These are phyloP conservation scores for Rallus crepitans DNA, from an alignment of 2,797 vertebrate genomes.

Conservation along the genomic window DNA sequence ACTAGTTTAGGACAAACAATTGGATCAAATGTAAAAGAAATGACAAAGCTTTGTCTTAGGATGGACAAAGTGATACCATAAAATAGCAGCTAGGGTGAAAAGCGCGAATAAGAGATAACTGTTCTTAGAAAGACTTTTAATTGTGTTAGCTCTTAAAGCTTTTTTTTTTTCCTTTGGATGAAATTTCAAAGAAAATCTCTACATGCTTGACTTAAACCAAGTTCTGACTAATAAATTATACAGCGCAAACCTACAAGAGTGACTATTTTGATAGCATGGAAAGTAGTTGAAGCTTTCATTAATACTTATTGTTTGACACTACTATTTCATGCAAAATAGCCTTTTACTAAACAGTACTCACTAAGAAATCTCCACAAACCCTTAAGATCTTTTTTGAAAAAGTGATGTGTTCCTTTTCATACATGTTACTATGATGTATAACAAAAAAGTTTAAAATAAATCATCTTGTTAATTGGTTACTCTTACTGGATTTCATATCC, in stretches of 20 bases:
- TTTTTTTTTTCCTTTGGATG: not conserved
- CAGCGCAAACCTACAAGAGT: not conserved
- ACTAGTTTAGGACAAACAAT: not conserved
- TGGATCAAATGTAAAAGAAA: not conserved
- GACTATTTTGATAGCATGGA: not conserved
- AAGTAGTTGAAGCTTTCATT: not conserved
- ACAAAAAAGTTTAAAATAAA: slow-evolving; percentile 8
- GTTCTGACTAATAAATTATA: not conserved
- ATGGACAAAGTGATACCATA: not conserved
- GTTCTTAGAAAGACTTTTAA: not conserved
- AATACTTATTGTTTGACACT: not conserved
- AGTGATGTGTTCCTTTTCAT: not conserved
- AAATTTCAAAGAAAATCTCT: not conserved
- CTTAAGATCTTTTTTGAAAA: not conserved
- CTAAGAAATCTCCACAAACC: not conserved
- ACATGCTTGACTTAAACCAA: not conserved
- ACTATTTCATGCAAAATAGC: not conserved
- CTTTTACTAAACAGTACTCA: not conserved
- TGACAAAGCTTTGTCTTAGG: not conserved
- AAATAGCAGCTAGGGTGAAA: not conserved
- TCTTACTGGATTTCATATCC: not conserved
- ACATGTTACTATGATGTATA: not conserved
- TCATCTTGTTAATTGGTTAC: not conserved
- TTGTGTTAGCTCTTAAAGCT: not conserved
- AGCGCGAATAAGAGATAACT: not conserved